Base-by-base conservation (phyloP, 2,888 invertebrate genomes). In the Camptogramma bilineatum region DNA sequence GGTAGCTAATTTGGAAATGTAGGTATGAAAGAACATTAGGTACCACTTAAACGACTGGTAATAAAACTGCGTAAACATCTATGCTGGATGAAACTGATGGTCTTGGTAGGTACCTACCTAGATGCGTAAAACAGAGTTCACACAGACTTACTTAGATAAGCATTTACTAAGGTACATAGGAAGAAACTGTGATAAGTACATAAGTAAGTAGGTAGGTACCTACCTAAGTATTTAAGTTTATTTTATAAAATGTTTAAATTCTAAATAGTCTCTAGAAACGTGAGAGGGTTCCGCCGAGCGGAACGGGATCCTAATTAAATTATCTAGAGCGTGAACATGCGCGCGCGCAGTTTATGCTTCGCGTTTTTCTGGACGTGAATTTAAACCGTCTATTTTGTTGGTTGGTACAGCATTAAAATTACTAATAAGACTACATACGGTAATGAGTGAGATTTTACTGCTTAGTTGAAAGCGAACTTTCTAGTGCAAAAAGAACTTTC, bases 241-340 rank as follows among this genome's bases (percentile, higher is more conserved):
- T 24, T 46, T 0, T 7, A 28, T 21, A 24, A 24, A 46, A 54
- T 17, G 58, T 59, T 63, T 71, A 72, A 72, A 70, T 69, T 72
- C 71, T 81, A 80, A 86, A 86, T 85, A 83, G 79, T 85, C 81
- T 82, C 69, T 82, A 85, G 90, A 87, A 86, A 88, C 84, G 84
- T 81, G 85, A 86, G 88, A 85, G 83, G 86, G 78, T 72, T 76
- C 76, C 79, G 65, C 82, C 16, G 75, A 83, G 84, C 87, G 87
- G 88, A 91, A 91, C 92, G 88, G 76, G 86, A 82, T 91, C 92
- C 91, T 91, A 93, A 93, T 92, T 91, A 91, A 89, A 86, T 82
- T 87, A 88, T 88, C 73, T 87, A 83, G 92, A 91, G 88, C 92
- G 88, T 86, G 78, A 86, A 81, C 79, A 79, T 77, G 84, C 79